phyloP scores from a whole-genome alignment of 2,888 invertebrate species.

The Arctia plantaginis region DNA sequence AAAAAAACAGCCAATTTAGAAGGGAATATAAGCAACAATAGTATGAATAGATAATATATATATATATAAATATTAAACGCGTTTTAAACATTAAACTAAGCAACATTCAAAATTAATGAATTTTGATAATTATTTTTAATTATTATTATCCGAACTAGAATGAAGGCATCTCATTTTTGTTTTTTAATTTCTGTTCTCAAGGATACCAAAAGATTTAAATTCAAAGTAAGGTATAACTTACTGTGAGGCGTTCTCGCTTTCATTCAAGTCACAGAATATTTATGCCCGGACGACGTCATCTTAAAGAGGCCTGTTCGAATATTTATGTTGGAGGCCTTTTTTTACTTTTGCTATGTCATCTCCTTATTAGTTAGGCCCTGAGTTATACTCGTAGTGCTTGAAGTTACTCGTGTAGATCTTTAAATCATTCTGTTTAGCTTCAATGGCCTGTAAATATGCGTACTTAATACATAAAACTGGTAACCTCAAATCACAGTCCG shows the following conservation, averaged over 20 bases:
- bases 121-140: background rate
- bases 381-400: slow-evolving; percentile 38
- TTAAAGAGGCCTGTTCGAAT: slow-evolving; percentile 58
- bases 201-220: background rate
- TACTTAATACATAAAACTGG: background rate
- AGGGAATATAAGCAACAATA: too few relatives aligned
- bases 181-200: background rate
- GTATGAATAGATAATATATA: too few relatives aligned
- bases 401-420: slow-evolving; percentile 27
- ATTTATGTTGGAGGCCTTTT: slow-evolving; percentile 57
- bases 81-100: too few relatives aligned
- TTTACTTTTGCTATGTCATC: slow-evolving; percentile 56
- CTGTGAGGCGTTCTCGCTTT: slow-evolving; percentile 55
- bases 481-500: background rate
- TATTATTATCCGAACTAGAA: too few relatives aligned
- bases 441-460: background rate
- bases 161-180: too few relatives aligned
- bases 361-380: slow-evolving; percentile 59
- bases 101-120: too few relatives aligned
- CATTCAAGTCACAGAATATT: slow-evolving; percentile 72
- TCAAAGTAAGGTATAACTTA: slow-evolving; percentile 47
- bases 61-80: too few relatives aligned
- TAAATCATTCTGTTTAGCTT: slow-evolving; percentile 37
- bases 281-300: slow-evolving; percentile 63
- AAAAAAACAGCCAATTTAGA: too few relatives aligned